These are phyloP conservation scores for Yponomeuta cagnagella DNA, from an alignment of 2,888 invertebrate genomes.

Conservation along the genomic window DNA sequence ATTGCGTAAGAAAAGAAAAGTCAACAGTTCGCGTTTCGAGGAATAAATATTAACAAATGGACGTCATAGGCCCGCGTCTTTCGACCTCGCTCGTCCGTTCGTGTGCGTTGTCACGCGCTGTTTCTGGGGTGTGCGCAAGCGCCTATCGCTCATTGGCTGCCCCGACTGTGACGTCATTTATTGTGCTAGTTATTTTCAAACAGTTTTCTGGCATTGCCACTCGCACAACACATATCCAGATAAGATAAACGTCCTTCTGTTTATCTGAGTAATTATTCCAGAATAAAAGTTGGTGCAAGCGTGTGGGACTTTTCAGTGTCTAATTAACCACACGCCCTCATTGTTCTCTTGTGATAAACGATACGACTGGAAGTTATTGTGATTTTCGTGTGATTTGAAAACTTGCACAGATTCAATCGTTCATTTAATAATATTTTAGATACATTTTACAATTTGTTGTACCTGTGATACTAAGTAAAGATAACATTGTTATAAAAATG, in stretches of 20 bases:
- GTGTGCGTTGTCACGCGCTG: conserved; percentile 36
- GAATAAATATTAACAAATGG: background rate
- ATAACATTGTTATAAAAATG: conserved; percentile 33
- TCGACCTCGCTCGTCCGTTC: conserved; percentile 45
- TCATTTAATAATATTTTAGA: background rate
- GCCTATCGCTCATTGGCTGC: conserved; percentile 44
- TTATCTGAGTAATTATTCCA: background rate
- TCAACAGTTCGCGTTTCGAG: conserved; percentile 7
- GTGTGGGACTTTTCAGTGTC: background rate
- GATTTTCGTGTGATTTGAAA: background rate
- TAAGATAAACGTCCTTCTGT: conserved; percentile 36
- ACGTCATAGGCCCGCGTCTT: conserved; percentile 20
- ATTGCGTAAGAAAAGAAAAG: background rate
- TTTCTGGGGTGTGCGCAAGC: conserved; percentile 57
- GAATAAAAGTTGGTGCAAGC: background rate
- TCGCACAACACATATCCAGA: conserved; percentile 34
- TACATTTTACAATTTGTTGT: background rate
- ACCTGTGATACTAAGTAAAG: background rate
- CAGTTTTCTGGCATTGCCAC: conserved; percentile 38
- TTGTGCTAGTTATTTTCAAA: conserved; percentile 49
- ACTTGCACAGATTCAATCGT: background rate
- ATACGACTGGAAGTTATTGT: background rate
- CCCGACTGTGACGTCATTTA: conserved; percentile 45
- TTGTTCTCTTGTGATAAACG: background rate
- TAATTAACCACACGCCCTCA: background rate